phyloP scores from a whole-genome alignment of 1,140 invertebrate genomes.

The Amyelois transitella region DNA sequence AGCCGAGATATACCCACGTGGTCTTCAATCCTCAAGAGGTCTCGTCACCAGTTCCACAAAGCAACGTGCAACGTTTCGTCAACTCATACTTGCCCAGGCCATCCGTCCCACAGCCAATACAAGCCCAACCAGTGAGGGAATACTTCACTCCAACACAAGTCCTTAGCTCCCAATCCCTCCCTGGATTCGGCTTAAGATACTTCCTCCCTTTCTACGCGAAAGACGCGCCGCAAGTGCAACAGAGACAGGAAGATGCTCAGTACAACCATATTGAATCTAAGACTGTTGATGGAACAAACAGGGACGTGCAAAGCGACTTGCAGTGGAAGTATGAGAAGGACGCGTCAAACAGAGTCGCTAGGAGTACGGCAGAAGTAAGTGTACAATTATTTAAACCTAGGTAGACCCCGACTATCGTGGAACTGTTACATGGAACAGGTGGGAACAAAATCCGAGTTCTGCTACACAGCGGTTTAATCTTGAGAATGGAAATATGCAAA shows the following conservation, averaged over 20 bases:
- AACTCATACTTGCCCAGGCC: constrained; percentile 49
- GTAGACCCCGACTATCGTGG: too few relatives aligned
- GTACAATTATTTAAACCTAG: not conserved
- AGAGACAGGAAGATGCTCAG: constrained; percentile 48
- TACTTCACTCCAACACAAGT: constrained; percentile 48
- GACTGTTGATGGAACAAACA: constrained; percentile 25
- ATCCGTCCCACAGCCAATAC: constrained; percentile 24
- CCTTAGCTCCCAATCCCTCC: constrained; percentile 51
- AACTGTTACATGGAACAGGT: too few relatives aligned
- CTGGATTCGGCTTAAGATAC: constrained; percentile 55
- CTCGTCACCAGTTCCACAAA: constrained; percentile 30
- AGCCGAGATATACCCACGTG: constrained; percentile 61
- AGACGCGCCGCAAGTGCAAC: constrained; percentile 26
- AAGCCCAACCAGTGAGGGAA: constrained; percentile 24
- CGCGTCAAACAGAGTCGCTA: constrained; percentile 34
- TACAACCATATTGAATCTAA: constrained; percentile 52
- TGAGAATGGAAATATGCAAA: too few relatives aligned
- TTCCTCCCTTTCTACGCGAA: constrained; percentile 45
- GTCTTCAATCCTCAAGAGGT: constrained; percentile 34
- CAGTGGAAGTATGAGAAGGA: constrained; percentile 63
- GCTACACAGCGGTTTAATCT: too few relatives aligned
- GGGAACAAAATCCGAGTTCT: too few relatives aligned
- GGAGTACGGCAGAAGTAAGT: constrained; percentile 49
- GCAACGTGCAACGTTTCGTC: constrained; percentile 58
- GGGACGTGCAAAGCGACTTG: constrained; percentile 39